Evolutionary conservation across 2,113 vertebrate species (phyloP), one percentile per base, ranked within the genome.

Genomic region (Chiloscyllium plagiosum): DNA sequence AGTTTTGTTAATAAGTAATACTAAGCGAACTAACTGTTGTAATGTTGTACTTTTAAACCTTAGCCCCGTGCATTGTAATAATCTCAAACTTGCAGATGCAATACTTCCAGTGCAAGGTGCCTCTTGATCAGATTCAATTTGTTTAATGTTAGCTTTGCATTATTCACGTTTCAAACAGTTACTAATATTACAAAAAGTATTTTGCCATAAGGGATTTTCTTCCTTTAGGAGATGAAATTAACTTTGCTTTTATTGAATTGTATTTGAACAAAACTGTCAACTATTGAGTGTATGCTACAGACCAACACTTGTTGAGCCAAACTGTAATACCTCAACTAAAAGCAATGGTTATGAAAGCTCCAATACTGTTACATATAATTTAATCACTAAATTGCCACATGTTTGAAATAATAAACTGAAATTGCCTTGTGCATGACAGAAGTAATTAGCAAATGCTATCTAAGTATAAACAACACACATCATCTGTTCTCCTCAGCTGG

Each of bases 21-120:
- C 90, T 29, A 76, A 70, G 37, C 19, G 94, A 92, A 68, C 76
- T 86, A 37, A 80, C 90, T 69, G n/a, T 80, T 56, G 94, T 80
- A 52, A 94, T 95, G 95, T 86, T 90, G 93, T 95, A 61, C 61
- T 72, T 95, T 95, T 42, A 95, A 69, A 70, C 20, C n/a, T 72
- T 72, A 22, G 76, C 94, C 85, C 92, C 95, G 95, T 97, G 96
- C 95, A 96, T 96, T 96, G 95, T 50, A 95, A 96, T 96, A 96
- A 97, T 97, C 97, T 95, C 97, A 96, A 95, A 97, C 96, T 97
- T 96, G 96, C 95, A 96, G 96, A 96, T 97, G 96, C 97, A 97
- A 96, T 96, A 96, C 96, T 96, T 86, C 42, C 29, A 72, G 61
- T 76, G 96, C 96, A 97, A 97, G 80, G 42, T 83, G 96, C 26